Base-by-base conservation (phyloP, 2,888 invertebrate species). In the Dyspetes luteomarginatus region DNA sequence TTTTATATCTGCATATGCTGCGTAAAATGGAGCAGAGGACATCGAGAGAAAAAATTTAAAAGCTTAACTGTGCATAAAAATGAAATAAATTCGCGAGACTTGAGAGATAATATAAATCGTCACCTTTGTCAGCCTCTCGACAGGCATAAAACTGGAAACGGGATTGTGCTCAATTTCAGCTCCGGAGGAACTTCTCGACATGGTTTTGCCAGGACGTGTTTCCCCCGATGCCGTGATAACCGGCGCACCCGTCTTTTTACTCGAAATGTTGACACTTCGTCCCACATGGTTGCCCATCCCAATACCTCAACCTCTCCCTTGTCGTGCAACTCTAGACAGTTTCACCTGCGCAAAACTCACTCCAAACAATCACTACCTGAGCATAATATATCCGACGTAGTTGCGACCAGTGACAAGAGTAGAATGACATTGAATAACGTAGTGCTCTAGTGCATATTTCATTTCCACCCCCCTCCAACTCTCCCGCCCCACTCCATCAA, bases 121-220 rank as follows among this genome's bases (percentile, higher is more conserved):
- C 91, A 96, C 96, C 94, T 96, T 96, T 82, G 95, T 94, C 64
- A 97, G 93, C 92, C 95, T 96, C 89, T 96, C 96, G 65, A 96
- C 93, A 12, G 97, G 96, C 84, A 95, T 93, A 90, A 96, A 93
- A 71, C 95, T 95, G 52, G 93, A 93, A 28, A 94, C 93, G 78
- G 93, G 93, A 86, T 93, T 94, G 85, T 95, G 95, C 87, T 94
- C 95, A 67, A 95, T 93, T 88, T 96, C 96, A 17, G 94, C 94
- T 9, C 94, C 95, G 26, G 96, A 95, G 28, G 95, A 94, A 60
- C 95, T 95, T 78, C 94, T 93, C 24, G 94, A 94, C 84, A 94
- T 92, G 36, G 93, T 93, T 84, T 93, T 93, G 4, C 56, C 68
- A 48, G 76, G 17, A 45, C 76, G 69, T 62, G 78, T 82, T 64